Conservation (phyloP, 2,797 vertebrate species). For the Gymnoscopelus microlampas region DNA sequence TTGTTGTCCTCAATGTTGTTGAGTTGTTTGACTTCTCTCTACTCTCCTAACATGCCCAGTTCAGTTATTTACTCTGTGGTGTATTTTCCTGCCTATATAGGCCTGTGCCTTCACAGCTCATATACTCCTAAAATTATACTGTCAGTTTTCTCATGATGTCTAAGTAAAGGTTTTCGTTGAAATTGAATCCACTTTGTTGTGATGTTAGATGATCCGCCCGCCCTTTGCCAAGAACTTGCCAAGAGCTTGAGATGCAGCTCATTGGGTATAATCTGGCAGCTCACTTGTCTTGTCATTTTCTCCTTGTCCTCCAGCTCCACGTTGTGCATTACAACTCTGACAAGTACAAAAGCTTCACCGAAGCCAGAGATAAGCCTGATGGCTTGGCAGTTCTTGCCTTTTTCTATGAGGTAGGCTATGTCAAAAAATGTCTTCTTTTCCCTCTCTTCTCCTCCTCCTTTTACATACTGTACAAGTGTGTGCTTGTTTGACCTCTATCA, state of each 20-base stretch:
- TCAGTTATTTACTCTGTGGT: not conserved
- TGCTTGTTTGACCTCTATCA: slow-evolving; percentile 12
- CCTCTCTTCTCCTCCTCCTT: slow-evolving; percentile 1
- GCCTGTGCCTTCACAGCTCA: not conserved
- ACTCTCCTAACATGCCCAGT: too few species aligned
- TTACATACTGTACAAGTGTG: slow-evolving; percentile 1
- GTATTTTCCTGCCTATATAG: not conserved
- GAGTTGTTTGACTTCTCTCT: too few species aligned
- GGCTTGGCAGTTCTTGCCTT: slow-evolving; percentile 91
- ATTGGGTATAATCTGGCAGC: slow-evolving; percentile 7
- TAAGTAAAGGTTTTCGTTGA: not conserved
- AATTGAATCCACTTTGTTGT: not conserved
- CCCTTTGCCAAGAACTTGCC: rapidly evolving
- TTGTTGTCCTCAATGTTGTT: too few species aligned
- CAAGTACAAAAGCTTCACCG: slow-evolving; percentile 84
- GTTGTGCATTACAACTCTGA: slow-evolving; percentile 92
- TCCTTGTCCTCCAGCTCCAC: slow-evolving; percentile 85
- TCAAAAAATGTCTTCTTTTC: slow-evolving; percentile 24
- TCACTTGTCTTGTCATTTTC: slow-evolving; percentile 30
- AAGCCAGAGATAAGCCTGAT: slow-evolving; percentile 82
- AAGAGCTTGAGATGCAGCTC: not conserved
- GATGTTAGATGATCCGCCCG: not conserved
- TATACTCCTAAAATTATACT: not conserved
- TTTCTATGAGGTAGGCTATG: slow-evolving; percentile 83
- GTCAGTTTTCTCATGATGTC: not conserved